Evolutionary conservation across 2,113 vertebrate species (phyloP).

Genomic region (Symphodus melops): DNA sequence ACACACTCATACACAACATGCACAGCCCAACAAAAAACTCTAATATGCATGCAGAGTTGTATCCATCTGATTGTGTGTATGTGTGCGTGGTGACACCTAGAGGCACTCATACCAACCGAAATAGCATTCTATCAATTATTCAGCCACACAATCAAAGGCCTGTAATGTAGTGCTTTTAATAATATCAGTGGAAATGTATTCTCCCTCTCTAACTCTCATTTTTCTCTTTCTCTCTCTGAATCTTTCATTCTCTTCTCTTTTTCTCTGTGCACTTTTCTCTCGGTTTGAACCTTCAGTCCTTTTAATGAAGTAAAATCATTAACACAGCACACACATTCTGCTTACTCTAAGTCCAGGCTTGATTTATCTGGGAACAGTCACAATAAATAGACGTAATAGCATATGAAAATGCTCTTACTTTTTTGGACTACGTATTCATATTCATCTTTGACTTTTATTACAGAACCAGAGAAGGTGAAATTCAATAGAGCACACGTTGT

Average conservation of each 20-base stretch:
- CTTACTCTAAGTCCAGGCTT: slow-evolving; percentile 6
- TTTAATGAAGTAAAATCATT: background rate
- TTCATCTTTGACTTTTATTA: background rate
- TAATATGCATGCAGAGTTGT: slow-evolving; percentile 1
- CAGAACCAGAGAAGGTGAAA: too few species aligned
- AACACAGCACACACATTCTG: background rate
- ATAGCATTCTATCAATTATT: slow-evolving; percentile 71
- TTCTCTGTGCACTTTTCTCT: background rate
- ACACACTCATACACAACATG: background rate
- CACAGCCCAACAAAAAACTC: background rate
- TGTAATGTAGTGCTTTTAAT: slow-evolving; percentile 51
- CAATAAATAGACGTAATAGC: background rate
- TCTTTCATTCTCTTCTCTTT: background rate
- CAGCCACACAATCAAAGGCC: slow-evolving; percentile 63
- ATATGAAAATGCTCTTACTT: background rate
- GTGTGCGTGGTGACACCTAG: slow-evolving; percentile 37
- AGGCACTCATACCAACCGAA: slow-evolving; percentile 50
- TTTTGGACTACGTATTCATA: background rate
- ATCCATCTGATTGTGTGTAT: background rate
- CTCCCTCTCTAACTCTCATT: background rate
- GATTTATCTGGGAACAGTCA: background rate
- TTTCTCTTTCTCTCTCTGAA: background rate
- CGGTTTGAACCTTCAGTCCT: slow-evolving; percentile 9
- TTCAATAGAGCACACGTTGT: too few species aligned
- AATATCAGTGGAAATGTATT: slow-evolving; percentile 16